Evolutionary conservation across 2,888 invertebrate genomes (phyloP).

Genomic region (Operophtera brumata): DNA sequence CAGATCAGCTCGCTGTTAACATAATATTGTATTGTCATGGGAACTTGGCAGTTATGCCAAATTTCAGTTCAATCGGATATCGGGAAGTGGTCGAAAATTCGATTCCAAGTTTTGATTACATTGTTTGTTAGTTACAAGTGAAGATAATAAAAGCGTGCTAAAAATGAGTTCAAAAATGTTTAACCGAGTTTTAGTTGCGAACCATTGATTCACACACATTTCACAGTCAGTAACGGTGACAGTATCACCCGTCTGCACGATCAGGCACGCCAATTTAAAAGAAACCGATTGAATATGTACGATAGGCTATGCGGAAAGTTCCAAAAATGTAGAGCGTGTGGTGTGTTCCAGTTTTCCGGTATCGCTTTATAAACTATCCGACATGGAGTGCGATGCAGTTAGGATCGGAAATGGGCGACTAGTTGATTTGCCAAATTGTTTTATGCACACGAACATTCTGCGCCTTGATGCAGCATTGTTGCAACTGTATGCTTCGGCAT

Average conservation of each 20-base stretch:
- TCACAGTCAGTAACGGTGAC: constrained; percentile 32
- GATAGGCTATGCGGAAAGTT: constrained; percentile 31
- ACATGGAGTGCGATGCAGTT: constrained; percentile 46
- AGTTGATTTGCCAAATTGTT: constrained; percentile 1
- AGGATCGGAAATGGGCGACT: constrained; percentile 26
- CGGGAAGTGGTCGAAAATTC: too few relatives aligned
- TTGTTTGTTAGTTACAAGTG: too few relatives aligned
- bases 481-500: background rate
- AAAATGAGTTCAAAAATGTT: constrained; percentile 9
- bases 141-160: too few relatives aligned
- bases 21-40: too few relatives aligned
- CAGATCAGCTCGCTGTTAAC: too few relatives aligned
- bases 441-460: constrained; percentile 1
- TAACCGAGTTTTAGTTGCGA: constrained; percentile 9
- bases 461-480: background rate
- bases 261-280: constrained; percentile 34
- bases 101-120: too few relatives aligned
- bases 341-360: constrained; percentile 47
- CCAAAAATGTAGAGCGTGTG: constrained; percentile 37
- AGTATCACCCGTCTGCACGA: constrained; percentile 28
- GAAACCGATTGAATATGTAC: constrained; percentile 34
- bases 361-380: constrained; percentile 44
- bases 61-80: too few relatives aligned
- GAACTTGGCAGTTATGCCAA: too few relatives aligned
- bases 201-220: constrained; percentile 26